Evolutionary conservation across 2,797 vertebrate genomes (phyloP), one percentile per base, ranked within the genome.

Genomic region (Bovichtus diacanthus): DNA sequence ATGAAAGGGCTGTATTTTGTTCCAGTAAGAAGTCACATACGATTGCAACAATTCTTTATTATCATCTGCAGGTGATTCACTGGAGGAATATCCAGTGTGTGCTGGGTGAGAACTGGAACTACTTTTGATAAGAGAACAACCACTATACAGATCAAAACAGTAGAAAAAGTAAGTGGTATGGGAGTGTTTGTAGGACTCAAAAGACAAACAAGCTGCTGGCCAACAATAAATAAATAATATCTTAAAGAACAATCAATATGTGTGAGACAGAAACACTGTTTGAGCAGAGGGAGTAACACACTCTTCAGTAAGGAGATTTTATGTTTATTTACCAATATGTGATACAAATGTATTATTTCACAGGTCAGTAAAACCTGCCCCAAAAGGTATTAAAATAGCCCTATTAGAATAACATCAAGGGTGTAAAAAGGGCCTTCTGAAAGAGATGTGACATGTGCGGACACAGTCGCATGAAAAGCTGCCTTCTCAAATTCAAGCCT

Each of bases 111-210:
- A 64, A 44, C 49, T 19, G n/a, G 2, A 29, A 58, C 36, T 74
- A 21, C 18, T 63, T 76, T 34, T 78, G 36, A 80, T 64, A 18
- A 62, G 21, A 63, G 31, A 75, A 55, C 9, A 74, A 53, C 21
- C 19, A 9, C 23, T 2, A 34, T 6, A 12, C 11, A 23, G 19
- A 38, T 18, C 31, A n/a, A 64, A 64, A 61, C 5, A 43, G 50
- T 1, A 53, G 49, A 44, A 61, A 67, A 51, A n/a, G 29, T 4
- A 9, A n/a, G 31, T n/a, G 29, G 15, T 16, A 18, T 38, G 53
- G 15, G 66, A 23, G 44, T 25, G 46, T 29, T 58, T 44, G 31
- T 10, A 43, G 31, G 44, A 44, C 31, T 51, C 21, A 16, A 50
- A n/a, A 36, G 16, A 62, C 29, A 55, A 53, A 34, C 11, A 62